phyloP scores from a whole-genome alignment of 2,888 invertebrate genomes.

The Meiosimyza platycephala region DNA sequence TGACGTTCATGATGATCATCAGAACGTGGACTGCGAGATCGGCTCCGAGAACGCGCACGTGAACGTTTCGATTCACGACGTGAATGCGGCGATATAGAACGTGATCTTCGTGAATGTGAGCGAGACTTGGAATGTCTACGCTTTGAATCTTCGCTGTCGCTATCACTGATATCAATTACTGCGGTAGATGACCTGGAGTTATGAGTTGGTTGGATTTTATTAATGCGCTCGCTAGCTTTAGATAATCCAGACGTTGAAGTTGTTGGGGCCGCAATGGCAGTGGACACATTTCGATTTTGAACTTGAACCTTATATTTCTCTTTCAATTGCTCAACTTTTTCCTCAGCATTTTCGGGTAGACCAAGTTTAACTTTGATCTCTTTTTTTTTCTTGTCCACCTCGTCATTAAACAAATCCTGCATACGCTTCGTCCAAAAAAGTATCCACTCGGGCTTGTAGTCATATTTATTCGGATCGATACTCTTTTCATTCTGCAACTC shows the following conservation, averaged over 20 bases:
- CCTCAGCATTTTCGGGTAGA: slow-evolving; percentile 68
- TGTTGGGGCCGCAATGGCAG: background rate
- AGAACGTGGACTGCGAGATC: slow-evolving; percentile 43
- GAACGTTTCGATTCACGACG: slow-evolving; percentile 32
- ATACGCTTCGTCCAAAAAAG: slow-evolving; percentile 85
- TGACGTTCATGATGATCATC: slow-evolving; percentile 37
- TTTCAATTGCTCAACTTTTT: slow-evolving; percentile 61
- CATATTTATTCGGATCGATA: slow-evolving; percentile 79
- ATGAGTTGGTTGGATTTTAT: background rate
- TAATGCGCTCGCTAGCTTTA: slow-evolving; percentile 22
- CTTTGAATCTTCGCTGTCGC: slow-evolving; percentile 57
- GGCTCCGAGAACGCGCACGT: slow-evolving; percentile 37
- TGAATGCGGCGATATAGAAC: slow-evolving; percentile 41
- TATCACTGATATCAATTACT: slow-evolving; percentile 65
- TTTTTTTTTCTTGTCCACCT: slow-evolving; percentile 74
- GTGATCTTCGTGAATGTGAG: slow-evolving; percentile 45
- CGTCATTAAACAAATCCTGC: slow-evolving; percentile 80
- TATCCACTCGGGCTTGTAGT: slow-evolving; percentile 92
- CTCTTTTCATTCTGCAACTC: slow-evolving; percentile 76
- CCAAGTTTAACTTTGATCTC: slow-evolving; percentile 76
- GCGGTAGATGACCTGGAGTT: slow-evolving; percentile 20
- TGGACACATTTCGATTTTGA: slow-evolving; percentile 28
- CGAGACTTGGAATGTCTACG: slow-evolving; percentile 40
- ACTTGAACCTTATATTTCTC: slow-evolving; percentile 63
- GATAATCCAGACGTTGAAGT: slow-evolving; percentile 17